Evolutionary conservation across 2,888 invertebrate genomes (phyloP).

Genomic region (Gymnosoma rotundatum): DNA sequence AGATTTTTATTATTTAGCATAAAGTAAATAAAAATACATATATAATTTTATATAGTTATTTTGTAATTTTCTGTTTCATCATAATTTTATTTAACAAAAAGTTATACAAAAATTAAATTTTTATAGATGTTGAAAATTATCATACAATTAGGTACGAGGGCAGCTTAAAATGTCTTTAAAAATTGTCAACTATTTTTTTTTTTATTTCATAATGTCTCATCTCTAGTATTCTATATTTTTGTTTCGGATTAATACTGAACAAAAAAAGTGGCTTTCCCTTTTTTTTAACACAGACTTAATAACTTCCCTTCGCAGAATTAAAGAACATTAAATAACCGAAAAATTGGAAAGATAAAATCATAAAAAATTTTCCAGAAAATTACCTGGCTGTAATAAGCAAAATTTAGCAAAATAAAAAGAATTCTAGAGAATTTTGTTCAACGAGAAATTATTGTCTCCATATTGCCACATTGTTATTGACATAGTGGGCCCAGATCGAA

Average conservation of each 20-base stretch:
- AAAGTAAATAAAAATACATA: background rate
- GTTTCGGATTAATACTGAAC: too few species aligned
- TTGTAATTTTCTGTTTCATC: background rate
- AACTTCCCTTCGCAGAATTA: background rate
- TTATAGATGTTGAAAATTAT: background rate
- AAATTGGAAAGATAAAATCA: background rate
- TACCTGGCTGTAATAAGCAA: background rate
- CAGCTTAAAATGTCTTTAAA: background rate
- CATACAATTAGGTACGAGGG: background rate
- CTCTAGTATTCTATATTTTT: too few species aligned
- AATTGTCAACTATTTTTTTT: too few species aligned
- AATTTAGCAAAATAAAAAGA: background rate
- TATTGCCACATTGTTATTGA: background rate
- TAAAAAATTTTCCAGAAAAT: background rate
- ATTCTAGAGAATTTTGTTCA: background rate
- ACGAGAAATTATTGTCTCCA: background rate
- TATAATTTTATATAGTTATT: background rate
- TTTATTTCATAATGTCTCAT: too few species aligned
- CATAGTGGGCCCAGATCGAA: background rate
- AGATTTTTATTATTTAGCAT: background rate
- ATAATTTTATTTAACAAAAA: background rate
- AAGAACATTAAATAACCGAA: background rate
- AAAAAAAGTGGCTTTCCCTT: too few species aligned
- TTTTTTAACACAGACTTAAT: too few species aligned
- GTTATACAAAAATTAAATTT: background rate